Evolutionary conservation across 2,113 vertebrate species (phyloP).

Genomic region (Tragelaphus imberbis): DNA sequence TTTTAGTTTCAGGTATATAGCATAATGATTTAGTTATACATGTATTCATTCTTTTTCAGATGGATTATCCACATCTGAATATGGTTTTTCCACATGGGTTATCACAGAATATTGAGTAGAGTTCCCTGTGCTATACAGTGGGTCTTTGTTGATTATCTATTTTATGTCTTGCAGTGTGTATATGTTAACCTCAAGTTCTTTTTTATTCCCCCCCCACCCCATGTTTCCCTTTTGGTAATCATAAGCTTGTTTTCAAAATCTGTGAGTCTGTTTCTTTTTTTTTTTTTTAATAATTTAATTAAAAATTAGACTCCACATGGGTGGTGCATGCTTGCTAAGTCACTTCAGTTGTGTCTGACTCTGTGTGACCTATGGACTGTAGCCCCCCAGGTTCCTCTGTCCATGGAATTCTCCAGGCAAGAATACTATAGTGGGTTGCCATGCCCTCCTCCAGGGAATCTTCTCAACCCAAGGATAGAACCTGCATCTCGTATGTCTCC

Average conservation of each 20-base stretch:
- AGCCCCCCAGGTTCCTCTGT: neutral
- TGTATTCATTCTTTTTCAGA: neutral
- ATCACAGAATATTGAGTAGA: neutral
- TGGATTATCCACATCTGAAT: neutral
- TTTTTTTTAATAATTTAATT: neutral
- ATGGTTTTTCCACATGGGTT: neutral
- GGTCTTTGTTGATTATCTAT: neutral
- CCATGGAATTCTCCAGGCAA: neutral
- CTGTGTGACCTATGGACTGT: neutral
- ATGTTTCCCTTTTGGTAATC: neutral
- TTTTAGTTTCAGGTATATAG: neutral
- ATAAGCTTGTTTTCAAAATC: neutral
- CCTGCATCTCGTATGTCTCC: neutral
- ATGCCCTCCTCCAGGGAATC: neutral
- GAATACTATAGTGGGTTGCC: neutral
- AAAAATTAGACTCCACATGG: neutral
- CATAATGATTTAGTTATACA: neutral
- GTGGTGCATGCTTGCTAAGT: neutral
- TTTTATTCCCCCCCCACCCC: neutral
- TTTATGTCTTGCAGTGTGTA: neutral
- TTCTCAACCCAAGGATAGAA: neutral
- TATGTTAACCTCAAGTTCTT: neutral
- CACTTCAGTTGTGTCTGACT: neutral
- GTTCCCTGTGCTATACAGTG: neutral
- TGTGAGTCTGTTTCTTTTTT: neutral